Base-by-base conservation (phyloP, 2,113 vertebrate species). In the Naja naja region DNA sequence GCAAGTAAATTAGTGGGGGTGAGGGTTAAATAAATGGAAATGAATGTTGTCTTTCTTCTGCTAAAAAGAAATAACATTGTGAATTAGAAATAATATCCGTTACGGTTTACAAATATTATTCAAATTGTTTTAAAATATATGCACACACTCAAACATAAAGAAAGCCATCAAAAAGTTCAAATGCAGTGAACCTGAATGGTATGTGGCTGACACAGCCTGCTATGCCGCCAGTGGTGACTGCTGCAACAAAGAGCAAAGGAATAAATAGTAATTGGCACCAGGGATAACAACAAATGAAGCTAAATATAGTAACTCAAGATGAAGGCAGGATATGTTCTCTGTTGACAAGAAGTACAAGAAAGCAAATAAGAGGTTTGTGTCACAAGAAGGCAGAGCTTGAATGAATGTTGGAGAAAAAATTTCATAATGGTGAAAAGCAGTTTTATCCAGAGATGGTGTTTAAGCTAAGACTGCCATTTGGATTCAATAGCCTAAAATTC, bases 11-110 rank as follows among this genome's bases (percentile, higher is more conserved):
- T 95, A 94, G 93, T 88, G 89, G 90, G 96, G 96, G 95, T 22
- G 87, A 94, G 10, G 86, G 90, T 95, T 95, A 94, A 96, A 95
- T 96, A 95, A 94, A 96, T 94, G 95, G 96, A 95, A 91, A 94
- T 95, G 93, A 85, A 94, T 94, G 95, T 85, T 95, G 94, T 95
- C 96, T 96, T 95, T 90, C 96, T 95, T 91, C 96, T 95, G 94
- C 96, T 97, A 96, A 95, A 92, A 94, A 93, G 95, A 92, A 94
- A 93, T 53, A 95, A 95, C 91, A 90, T 93, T 69, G 86, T 10
- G 58, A 58, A 92, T 43, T 95, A 93, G 95, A 93, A 95, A 95
- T 91, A 93, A 94, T 94, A 95, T 95, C 97, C 95, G 94, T 95
- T 93, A 96, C 92, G 90, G 93, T 96, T 93, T 94, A 94, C 93